A percentile compares a stretch with the other conserved stretches of the same genome.
These are phyloP conservation scores for Minunthozetes semirufus DNA, from an alignment of 2,888 invertebrate species.

Conservation along the genomic window DNA sequence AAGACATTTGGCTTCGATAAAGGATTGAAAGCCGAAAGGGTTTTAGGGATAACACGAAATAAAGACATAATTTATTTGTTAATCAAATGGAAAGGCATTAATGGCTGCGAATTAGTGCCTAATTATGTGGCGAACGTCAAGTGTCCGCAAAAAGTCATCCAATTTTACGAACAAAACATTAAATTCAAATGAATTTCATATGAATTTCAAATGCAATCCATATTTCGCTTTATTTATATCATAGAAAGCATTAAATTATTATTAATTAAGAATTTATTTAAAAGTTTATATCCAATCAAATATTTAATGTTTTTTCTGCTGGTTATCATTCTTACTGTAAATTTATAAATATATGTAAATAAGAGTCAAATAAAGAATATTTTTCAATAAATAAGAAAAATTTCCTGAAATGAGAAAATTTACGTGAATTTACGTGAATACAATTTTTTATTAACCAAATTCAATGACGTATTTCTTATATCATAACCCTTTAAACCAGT, in stretches of 20 bases:
- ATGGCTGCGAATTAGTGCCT: constrained; percentile 24
- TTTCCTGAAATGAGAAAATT: too few relatives aligned
- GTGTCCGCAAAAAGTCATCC: constrained; percentile 29
- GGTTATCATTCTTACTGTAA: too few relatives aligned
- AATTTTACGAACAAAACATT: constrained; percentile 25
- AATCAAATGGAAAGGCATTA: constrained; percentile 26
- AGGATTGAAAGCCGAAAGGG: constrained; percentile 6
- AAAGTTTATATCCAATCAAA: too few relatives aligned
- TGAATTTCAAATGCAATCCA: background rate
- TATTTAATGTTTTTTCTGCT: too few relatives aligned
- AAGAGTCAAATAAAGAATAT: too few relatives aligned
- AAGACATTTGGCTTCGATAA: constrained; percentile 12
- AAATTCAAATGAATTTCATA: background rate
- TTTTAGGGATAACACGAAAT: constrained; percentile 8
- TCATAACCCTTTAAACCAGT: background rate
- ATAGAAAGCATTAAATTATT: background rate
- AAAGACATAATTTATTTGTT: background rate
- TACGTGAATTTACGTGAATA: too few relatives aligned
- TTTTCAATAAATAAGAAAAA: too few relatives aligned
- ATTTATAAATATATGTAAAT: too few relatives aligned
- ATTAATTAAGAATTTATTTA: too few relatives aligned
- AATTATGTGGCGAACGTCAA: constrained; percentile 15
- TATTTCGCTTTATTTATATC: background rate
- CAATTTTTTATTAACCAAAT: too few relatives aligned
- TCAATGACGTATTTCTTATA: too few relatives aligned